phyloP scores from a whole-genome alignment of 2,888 invertebrate genomes.

The Conus canariensis region DNA sequence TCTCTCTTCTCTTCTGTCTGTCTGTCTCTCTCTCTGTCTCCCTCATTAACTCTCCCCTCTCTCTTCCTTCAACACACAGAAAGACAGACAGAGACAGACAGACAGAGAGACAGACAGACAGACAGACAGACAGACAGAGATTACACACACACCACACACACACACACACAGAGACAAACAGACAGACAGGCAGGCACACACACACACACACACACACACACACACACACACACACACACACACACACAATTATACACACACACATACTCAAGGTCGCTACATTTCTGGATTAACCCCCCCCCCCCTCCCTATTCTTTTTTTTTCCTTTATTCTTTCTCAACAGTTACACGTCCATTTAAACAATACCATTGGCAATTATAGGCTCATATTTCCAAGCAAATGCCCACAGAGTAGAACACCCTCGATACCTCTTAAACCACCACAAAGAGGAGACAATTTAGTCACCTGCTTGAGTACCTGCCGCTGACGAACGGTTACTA shows the following conservation, averaged over 20 bases:
- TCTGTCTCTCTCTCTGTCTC: background rate
- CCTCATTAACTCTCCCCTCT: background rate
- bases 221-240: slow-evolving; percentile 18
- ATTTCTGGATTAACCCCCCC: no score
- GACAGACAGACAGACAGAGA: background rate
- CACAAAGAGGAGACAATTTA: no score
- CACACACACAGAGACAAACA: slow-evolving; percentile 9
- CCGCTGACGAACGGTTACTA: no score
- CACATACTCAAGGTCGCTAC: background rate
- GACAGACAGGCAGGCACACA: background rate
- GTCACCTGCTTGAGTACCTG: no score
- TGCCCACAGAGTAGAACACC: no score
- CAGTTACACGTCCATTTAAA: no score
- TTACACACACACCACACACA: slow-evolving; percentile 23
- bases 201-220: no score
- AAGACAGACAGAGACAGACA: slow-evolving; percentile 17
- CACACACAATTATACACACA: background rate
- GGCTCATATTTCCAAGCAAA: no score
- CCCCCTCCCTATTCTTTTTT: no score
- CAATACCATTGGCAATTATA: no score
- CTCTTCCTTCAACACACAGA: background rate
- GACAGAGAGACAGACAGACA: background rate
- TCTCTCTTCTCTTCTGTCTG: background rate
- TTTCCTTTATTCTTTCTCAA: no score
- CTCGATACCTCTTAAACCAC: no score